Evolutionary conservation across 2,888 invertebrate species (phyloP), one percentile per base, ranked within the genome.

Genomic region (Campopleginae sp.): DNA sequence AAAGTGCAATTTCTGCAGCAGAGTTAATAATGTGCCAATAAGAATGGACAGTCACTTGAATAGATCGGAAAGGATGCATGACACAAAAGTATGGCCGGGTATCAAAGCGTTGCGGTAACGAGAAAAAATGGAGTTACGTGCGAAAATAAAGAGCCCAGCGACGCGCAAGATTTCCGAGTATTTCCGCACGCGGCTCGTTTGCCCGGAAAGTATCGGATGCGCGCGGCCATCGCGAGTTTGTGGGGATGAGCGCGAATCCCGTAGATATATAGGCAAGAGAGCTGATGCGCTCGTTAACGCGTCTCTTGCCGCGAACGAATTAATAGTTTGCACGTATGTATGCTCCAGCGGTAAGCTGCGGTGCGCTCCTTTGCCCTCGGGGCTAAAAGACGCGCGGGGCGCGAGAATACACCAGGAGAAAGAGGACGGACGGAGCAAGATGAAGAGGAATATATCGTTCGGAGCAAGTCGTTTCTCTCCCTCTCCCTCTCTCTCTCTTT

Each of bases 291-390:
- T 87, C 87, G 87, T 87, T 87, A 87, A 86, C 86, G 86, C 87
- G 80, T 84, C 65, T 70, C 86, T 81, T 75, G 58, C 58, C 70
- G 80, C 84, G 76, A 86, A 87, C 84, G 85, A 87, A 88, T 88
- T 88, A 88, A 88, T 87, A 87, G 88, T 88, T 85, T 86, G 84
- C 84, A 81, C 82, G 84, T 86, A 84, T 86, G 83, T 80, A 80
- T n/a, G n/a, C 74, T 82, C 75, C 48, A 51, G 75, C 51, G 65
- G 66, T 63, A 66, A 72, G 66, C 58, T 38, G 38, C 38, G 54
- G 66, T 74, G 54, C 42, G 48, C 33, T 74, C 44, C 78, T 65
- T 58, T 31, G 66, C 66, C 78, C 86, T 66, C 70, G 76, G 82
- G 74, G 86, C 80, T 54, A 72, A 82, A 61, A 74, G 65, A 76